These are phyloP conservation scores for Pagrus major DNA, from an alignment of 2,113 vertebrate species.

Conservation along the genomic window DNA sequence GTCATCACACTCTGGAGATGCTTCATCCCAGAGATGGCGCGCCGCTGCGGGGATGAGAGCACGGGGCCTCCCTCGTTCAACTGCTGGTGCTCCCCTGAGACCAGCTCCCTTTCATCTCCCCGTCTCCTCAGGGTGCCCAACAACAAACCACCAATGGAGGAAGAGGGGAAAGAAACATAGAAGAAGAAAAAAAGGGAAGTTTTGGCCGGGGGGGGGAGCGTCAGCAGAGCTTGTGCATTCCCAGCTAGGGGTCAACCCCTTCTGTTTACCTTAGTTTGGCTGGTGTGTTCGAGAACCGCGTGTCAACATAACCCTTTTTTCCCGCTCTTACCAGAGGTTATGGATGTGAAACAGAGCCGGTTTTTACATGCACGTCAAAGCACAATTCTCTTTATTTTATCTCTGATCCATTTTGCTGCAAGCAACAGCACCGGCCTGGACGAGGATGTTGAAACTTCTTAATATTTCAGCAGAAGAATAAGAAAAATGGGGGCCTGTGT, in stretches of 20 bases:
- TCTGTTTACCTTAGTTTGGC: slow-evolving; percentile 54
- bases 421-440: slow-evolving; percentile 13
- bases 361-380: slow-evolving; percentile 22
- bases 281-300: not conserved
- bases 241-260: slow-evolving; percentile 51
- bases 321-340: slow-evolving; percentile 45
- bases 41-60: slow-evolving; percentile 54
- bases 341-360: slow-evolving; percentile 10
- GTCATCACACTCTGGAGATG: slow-evolving; percentile 45
- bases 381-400: slow-evolving; percentile 33
- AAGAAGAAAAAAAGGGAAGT: slow-evolving; percentile 45
- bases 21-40: slow-evolving; percentile 55
- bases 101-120: slow-evolving; percentile 79
- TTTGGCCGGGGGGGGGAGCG: slow-evolving; percentile 38
- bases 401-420: slow-evolving; percentile 9
- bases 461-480: slow-evolving; percentile 44
- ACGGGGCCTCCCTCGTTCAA: slow-evolving; percentile 61
- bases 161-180: slow-evolving; percentile 40
- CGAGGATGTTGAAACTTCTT: slow-evolving; percentile 33
- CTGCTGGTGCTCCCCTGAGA: slow-evolving; percentile 71
- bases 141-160: slow-evolving; percentile 68
- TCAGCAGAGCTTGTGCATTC: slow-evolving; percentile 30
- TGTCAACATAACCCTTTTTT: slow-evolving; percentile 36
- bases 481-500: slow-evolving; percentile 33
- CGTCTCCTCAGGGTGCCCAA: slow-evolving; percentile 75